A percentile compares a stretch with the other conserved stretches of the same genome.
Evolutionary conservation across 1,140 invertebrate species (phyloP).

Genomic region (Ylistrum balloti): DNA sequence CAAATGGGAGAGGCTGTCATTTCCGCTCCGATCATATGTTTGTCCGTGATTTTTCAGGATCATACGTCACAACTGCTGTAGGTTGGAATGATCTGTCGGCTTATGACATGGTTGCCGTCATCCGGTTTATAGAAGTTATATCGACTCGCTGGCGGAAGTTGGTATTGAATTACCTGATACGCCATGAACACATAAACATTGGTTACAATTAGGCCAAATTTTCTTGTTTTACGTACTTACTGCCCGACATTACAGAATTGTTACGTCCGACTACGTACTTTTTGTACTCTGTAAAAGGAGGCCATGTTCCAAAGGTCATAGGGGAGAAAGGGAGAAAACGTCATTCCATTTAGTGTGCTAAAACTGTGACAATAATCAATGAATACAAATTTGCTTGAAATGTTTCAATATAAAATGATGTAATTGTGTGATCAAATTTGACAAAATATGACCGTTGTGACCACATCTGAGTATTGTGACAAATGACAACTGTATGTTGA

Average conservation of each 20-base stretch:
- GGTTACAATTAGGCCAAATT: not conserved
- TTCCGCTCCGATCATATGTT: not conserved
- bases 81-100: conserved; percentile 17
- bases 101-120: not conserved
- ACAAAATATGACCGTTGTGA: too few relatives aligned
- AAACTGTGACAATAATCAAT: too few relatives aligned
- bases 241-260: not conserved
- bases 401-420: too few relatives aligned
- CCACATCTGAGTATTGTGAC: too few relatives aligned
- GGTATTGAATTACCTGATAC: not conserved
- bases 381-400: too few relatives aligned
- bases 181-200: not conserved
- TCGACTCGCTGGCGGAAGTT: conserved; percentile 22
- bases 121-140: not conserved
- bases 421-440: too few relatives aligned
- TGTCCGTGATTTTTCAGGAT: not conserved
- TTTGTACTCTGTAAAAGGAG: too few relatives aligned
- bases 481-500: too few relatives aligned
- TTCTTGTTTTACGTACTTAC: not conserved
- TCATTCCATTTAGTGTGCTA: too few relatives aligned
- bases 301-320: too few relatives aligned
- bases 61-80: not conserved
- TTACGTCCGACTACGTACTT: not conserved
- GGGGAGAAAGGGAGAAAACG: too few relatives aligned
- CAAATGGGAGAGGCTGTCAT: not conserved